Percentiles rank a stretch among this genome's conserved stretches.
phyloP scores from a whole-genome alignment of 1,140 invertebrate species.

The Choristoneura fumiferana region DNA sequence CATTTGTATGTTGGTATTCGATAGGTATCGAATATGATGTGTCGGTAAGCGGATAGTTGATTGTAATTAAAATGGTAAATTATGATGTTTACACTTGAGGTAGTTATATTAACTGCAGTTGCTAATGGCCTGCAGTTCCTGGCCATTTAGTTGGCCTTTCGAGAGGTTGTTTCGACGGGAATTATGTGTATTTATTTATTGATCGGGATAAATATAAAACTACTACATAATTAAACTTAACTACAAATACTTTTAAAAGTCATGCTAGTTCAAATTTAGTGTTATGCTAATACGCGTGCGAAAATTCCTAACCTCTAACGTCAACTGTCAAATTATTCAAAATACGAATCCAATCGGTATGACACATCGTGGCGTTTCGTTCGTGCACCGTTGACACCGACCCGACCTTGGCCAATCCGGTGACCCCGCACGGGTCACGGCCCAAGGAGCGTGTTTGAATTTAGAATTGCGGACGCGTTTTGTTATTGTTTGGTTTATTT shows the following conservation, averaged over 20 bases:
- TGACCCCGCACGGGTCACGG: constrained; percentile 6
- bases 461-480: background rate
- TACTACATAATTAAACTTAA: no score
- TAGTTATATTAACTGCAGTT: background rate
- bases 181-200: no score
- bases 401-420: background rate
- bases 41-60: constrained; percentile 8
- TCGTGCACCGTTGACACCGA: constrained; percentile 9
- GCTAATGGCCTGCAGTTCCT: no score
- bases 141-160: no score
- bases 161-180: no score
- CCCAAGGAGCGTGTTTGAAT: constrained; percentile 7
- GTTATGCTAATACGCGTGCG: background rate
- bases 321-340: constrained; percentile 8
- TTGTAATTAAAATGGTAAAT: constrained; percentile 12
- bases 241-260: no score
- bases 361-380: no score
- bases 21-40: constrained; percentile 16
- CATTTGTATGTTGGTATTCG: background rate
- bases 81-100: constrained; percentile 10
- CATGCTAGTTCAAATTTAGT: no score
- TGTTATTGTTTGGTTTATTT: constrained; percentile 7
- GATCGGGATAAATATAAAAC: no score
- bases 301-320: constrained; percentile 16
- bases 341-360: background rate